Conservation (phyloP, 2,113 vertebrate genomes). For the Epinephelus moara region DNA sequence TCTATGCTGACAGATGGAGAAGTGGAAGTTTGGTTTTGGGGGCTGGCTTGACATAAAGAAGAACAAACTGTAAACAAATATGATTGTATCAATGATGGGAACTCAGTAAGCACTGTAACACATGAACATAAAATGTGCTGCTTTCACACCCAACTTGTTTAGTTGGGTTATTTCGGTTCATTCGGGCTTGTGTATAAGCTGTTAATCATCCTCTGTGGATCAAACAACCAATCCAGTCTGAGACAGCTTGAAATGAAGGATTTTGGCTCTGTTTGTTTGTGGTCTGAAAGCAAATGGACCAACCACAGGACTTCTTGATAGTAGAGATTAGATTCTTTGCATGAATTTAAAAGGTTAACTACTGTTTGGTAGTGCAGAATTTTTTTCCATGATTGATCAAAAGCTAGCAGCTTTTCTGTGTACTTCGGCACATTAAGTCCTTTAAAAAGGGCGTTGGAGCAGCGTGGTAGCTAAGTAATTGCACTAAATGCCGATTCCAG, state of each 20-base stretch:
- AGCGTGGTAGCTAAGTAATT: too few species aligned
- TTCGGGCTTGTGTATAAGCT: not conserved
- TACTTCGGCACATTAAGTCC: too few species aligned
- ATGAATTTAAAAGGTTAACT: not conserved
- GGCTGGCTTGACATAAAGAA: not conserved
- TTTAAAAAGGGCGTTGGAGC: too few species aligned
- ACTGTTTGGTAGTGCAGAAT: not conserved
- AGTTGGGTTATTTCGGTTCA: not conserved
- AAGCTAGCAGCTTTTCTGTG: too few species aligned
- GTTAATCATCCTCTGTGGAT: not conserved
- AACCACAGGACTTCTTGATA: not conserved
- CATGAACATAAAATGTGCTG: not conserved
- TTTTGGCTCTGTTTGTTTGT: not conserved
- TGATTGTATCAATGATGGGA: not conserved
- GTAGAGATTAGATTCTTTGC: too few species aligned
- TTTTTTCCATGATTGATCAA: too few species aligned
- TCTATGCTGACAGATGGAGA: not conserved
- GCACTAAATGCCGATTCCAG: too few species aligned
- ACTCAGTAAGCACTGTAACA: not conserved
- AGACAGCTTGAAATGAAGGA: not conserved
- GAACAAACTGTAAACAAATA: not conserved
- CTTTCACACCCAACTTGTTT: not conserved
- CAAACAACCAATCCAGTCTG: too few species aligned
- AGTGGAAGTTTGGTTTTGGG: not conserved
- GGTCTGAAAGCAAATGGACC: not conserved